Evolutionary conservation across 1,140 invertebrate genomes (phyloP).

Genomic region (Eumaeus atala): DNA sequence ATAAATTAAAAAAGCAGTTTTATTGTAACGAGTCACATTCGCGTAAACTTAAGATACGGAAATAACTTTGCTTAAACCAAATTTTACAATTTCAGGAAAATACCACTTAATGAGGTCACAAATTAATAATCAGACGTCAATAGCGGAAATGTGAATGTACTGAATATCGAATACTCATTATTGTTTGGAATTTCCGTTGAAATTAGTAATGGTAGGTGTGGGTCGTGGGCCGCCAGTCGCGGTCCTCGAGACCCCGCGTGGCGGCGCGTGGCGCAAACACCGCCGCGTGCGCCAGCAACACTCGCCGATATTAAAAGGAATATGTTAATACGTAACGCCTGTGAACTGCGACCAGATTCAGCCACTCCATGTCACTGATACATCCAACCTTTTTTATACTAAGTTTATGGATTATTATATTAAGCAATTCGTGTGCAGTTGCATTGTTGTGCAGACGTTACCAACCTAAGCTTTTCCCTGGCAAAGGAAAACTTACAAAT

Average conservation of each 20-base stretch:
- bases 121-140: conserved; percentile 13
- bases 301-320: conserved; percentile 48
- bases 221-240: conserved; percentile 19
- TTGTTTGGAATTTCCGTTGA: conserved; percentile 31
- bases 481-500: no score
- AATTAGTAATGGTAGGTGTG: conserved; percentile 45
- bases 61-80: no score
- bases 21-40: no score
- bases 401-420: no score
- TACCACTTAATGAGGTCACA: conserved; percentile 25
- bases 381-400: conserved; percentile 12
- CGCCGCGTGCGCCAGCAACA: conserved; percentile 45
- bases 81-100: no score
- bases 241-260: conserved; percentile 42
- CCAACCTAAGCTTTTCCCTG: no score
- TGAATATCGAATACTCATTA: conserved; percentile 31
- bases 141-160: conserved; percentile 2
- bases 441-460: no score
- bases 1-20: no score
- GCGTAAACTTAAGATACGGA: no score
- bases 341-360: conserved; percentile 40
- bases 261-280: conserved; percentile 45
- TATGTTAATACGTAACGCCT: conserved; percentile 49
- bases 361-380: conserved; percentile 50
- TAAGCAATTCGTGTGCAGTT: no score